Evolutionary conservation across 2,113 vertebrate genomes (phyloP).

Genomic region (Cebus imitator): DNA sequence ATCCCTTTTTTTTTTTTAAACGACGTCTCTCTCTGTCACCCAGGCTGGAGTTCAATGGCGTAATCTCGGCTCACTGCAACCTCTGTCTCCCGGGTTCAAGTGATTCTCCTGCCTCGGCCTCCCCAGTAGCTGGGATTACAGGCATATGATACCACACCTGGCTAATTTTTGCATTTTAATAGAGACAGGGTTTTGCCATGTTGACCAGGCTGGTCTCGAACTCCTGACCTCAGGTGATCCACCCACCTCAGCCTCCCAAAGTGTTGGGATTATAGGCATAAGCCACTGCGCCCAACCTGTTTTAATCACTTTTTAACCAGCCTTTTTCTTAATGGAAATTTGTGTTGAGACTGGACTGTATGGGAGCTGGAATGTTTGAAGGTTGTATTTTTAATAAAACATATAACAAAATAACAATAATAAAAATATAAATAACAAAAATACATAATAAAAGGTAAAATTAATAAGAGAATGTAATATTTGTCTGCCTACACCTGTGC

Average conservation of each 20-base stretch:
- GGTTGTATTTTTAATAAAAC: background rate
- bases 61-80: background rate
- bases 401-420: background rate
- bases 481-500: background rate
- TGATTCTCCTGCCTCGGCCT: background rate
- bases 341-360: background rate
- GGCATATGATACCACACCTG: background rate
- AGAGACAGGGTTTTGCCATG: background rate
- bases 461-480: background rate
- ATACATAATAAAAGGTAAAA: background rate
- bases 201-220: background rate
- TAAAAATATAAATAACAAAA: background rate
- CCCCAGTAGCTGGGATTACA: background rate
- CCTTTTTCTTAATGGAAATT: background rate
- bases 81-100: background rate
- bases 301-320: background rate
- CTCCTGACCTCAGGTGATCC: background rate
- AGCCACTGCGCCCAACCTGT: background rate
- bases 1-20: background rate
- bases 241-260: background rate
- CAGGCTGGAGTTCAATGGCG: no score
- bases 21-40: accelerated
- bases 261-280: background rate
- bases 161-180: background rate
- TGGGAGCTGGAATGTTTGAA: background rate